A percentile compares a stretch with the other conserved stretches of the same genome.
phyloP scores from a whole-genome alignment of 2,888 invertebrate genomes.

The Stomorhina lunata region DNA sequence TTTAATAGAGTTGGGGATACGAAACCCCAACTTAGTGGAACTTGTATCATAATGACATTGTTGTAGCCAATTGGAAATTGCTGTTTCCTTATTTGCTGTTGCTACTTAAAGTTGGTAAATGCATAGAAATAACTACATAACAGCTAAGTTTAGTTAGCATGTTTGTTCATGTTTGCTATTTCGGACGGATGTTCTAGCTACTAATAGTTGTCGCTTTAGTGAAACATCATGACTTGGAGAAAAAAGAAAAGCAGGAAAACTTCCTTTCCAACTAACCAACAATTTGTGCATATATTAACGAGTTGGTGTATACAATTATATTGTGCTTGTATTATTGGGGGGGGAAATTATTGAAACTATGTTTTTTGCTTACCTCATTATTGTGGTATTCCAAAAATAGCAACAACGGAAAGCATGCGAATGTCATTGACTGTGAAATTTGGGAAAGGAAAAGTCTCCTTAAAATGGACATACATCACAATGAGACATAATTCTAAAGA shows the following conservation, averaged over 20 bases:
- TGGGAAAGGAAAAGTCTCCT: not conserved
- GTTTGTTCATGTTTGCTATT: not conserved
- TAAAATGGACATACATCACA: not conserved
- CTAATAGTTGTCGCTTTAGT: constrained; percentile 2
- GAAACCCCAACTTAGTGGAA: too few species aligned
- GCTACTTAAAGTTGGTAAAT: too few species aligned
- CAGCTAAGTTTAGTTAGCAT: too few species aligned
- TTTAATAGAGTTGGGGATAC: not conserved
- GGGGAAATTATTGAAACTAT: constrained; percentile 9
- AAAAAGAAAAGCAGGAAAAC: too few species aligned
- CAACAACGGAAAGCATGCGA: not conserved
- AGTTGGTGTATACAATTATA: not conserved
- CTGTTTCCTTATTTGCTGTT: too few species aligned
- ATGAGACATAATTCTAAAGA: not conserved
- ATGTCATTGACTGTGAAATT: not conserved
- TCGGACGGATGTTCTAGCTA: not conserved
- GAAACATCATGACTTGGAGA: not conserved
- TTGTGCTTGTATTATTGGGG: not conserved
- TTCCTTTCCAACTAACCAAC: not conserved
- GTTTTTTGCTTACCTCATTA: not conserved
- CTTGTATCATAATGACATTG: constrained; percentile 20
- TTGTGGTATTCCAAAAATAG: not conserved
- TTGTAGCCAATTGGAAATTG: too few species aligned
- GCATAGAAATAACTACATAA: too few species aligned
- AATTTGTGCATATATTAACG: not conserved